A percentile compares a stretch with the other conserved stretches of the same genome.
Conservation (phyloP, 1,140 invertebrate species). For the Mamestra configurata region DNA sequence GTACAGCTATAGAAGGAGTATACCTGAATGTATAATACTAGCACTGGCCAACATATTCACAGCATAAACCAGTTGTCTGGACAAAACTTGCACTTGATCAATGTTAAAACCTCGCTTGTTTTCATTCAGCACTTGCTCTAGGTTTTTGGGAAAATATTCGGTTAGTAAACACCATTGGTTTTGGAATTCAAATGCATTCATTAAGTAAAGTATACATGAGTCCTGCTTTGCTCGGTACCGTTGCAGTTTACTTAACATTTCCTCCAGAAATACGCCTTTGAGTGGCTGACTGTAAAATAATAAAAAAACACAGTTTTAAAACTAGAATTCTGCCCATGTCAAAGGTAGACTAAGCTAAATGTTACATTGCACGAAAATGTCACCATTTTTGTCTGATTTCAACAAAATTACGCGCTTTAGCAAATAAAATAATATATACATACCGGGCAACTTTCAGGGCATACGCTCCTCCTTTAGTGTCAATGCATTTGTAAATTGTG, state of each 20-base stretch:
- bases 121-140: conserved; percentile 57
- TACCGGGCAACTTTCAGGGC: conserved; percentile 67
- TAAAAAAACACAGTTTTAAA: not conserved
- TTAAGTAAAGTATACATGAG: conserved; percentile 49
- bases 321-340: no score
- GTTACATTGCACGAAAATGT: no score
- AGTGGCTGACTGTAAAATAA: not conserved
- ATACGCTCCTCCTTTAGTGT: conserved; percentile 50
- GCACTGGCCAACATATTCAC: conserved; percentile 62
- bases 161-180: conserved; percentile 64
- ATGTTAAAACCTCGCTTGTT: conserved; percentile 61
- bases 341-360: no score
- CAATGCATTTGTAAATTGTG: conserved; percentile 65
- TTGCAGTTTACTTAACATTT: conserved; percentile 61
- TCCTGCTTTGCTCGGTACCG: conserved; percentile 55
- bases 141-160: conserved; percentile 69
- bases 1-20: conserved; percentile 8
- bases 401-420: not conserved
- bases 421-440: conserved; percentile 45
- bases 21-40: conserved; percentile 71
- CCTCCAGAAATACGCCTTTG: conserved; percentile 32
- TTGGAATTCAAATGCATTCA: conserved; percentile 52
- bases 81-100: conserved; percentile 64
- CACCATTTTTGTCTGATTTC: no score
- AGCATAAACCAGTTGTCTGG: conserved; percentile 66